phyloP scores from a whole-genome alignment of 2,888 invertebrate species.

The Lasioglossum oenotherae region DNA sequence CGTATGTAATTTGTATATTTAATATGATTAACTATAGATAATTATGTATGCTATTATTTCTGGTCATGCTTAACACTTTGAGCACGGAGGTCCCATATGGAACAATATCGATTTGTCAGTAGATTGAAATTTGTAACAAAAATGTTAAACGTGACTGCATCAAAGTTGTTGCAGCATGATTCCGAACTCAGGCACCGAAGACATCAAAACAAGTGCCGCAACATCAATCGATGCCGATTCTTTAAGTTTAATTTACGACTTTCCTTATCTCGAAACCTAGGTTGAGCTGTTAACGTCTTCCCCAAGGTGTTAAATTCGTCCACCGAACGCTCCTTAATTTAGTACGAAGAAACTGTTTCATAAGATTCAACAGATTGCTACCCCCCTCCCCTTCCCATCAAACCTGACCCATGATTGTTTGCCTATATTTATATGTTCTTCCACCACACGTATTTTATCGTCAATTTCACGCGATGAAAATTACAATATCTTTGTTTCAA shows the following conservation, averaged over 20 bases:
- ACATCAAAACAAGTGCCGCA: not conserved
- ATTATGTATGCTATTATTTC: not conserved
- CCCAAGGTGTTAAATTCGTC: slow-evolving; percentile 22
- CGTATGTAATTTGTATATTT: not conserved
- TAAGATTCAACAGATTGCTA: slow-evolving; percentile 65
- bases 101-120: not conserved
- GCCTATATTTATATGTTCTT: slow-evolving; percentile 23
- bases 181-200: not conserved
- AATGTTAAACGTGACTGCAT: not conserved
- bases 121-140: not conserved
- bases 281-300: not conserved
- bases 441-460: slow-evolving; percentile 17
- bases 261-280: not conserved
- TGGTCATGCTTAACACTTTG: not conserved
- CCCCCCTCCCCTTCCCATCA: not conserved
- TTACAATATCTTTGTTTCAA: not conserved
- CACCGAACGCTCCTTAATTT: slow-evolving; percentile 36
- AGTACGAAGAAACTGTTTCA: slow-evolving; percentile 28
- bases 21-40: not conserved
- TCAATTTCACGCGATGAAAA: slow-evolving; percentile 34
- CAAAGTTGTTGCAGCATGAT: not conserved
- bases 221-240: not conserved
- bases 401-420: slow-evolving; percentile 3
- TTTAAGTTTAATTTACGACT: not conserved
- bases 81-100: not conserved